Percentiles rank a stretch among this genome's conserved stretches.
phyloP scores from a whole-genome alignment of 1,140 invertebrate species.

The Tribolium madens region DNA sequence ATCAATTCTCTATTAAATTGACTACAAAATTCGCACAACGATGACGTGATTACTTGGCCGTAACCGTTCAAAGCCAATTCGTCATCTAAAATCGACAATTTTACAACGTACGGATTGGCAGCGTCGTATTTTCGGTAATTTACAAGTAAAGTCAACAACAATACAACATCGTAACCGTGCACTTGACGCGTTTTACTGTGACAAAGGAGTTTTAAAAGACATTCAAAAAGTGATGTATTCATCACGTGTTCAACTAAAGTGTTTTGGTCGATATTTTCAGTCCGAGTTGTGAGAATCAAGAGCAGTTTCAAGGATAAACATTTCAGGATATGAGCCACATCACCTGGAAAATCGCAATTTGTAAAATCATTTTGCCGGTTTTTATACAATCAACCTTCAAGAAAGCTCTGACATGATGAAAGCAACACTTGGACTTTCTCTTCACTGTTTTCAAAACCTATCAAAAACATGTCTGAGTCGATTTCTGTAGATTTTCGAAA shows the following conservation, averaged over 20 bases:
- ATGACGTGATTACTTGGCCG: slow-evolving; percentile 81
- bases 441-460: slow-evolving; percentile 88
- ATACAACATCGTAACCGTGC: slow-evolving; percentile 89
- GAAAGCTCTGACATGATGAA: slow-evolving; percentile 81
- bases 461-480: slow-evolving; percentile 86
- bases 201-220: slow-evolving; percentile 83
- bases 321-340: slow-evolving; percentile 87
- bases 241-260: slow-evolving; percentile 93
- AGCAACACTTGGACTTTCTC: slow-evolving; percentile 85
- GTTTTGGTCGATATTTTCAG: slow-evolving; percentile 94
- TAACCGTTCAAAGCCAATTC: slow-evolving; percentile 93
- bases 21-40: slow-evolving; percentile 89
- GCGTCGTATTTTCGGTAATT: slow-evolving; percentile 96
- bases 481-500: slow-evolving; percentile 86
- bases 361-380: not conserved
- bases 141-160: slow-evolving; percentile 91
- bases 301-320: slow-evolving; percentile 89
- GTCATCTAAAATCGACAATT: slow-evolving; percentile 95
- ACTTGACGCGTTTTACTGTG: slow-evolving; percentile 76
- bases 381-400: slow-evolving; percentile 70
- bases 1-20: slow-evolving; percentile 77
- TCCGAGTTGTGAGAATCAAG: slow-evolving; percentile 88
- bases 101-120: slow-evolving; percentile 94
- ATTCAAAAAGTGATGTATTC: slow-evolving; percentile 92
- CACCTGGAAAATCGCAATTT: slow-evolving; percentile 72